phyloP scores from a whole-genome alignment of 2,888 invertebrate species.

The Microplitis deprimator region DNA sequence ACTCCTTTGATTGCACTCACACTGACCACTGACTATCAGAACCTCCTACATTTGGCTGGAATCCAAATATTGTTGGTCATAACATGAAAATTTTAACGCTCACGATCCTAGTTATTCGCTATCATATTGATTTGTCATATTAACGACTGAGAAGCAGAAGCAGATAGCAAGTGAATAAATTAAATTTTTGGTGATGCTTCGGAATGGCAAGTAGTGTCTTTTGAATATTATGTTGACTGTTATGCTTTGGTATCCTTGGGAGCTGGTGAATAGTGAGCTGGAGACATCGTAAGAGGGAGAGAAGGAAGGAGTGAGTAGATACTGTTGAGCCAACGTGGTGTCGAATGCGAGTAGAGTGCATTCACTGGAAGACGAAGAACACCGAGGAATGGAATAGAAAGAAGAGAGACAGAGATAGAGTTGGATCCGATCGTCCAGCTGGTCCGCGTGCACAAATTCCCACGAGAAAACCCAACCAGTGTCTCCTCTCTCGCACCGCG shows the following conservation, averaged over 20 bases:
- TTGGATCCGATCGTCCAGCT: slow-evolving; percentile 37
- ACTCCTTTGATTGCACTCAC: slow-evolving; percentile 29
- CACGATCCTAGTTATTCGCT: slow-evolving; percentile 58
- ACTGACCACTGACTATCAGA: slow-evolving; percentile 46
- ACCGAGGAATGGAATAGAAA: background rate
- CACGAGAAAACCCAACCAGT: slow-evolving; percentile 38
- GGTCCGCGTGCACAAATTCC: slow-evolving; percentile 47
- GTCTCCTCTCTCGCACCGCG: background rate
- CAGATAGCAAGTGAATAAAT: slow-evolving; percentile 35
- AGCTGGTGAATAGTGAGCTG: too few relatives aligned
- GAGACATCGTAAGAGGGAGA: slow-evolving; percentile 16
- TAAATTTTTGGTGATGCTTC: background rate
- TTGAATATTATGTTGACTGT: too few relatives aligned
- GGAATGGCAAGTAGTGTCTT: slow-evolving; percentile 1
- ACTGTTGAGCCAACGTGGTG: slow-evolving; percentile 46
- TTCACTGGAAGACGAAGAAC: background rate
- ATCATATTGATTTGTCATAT: slow-evolving; percentile 57
- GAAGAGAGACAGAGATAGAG: slow-evolving; percentile 49
- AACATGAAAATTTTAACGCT: slow-evolving; percentile 65
- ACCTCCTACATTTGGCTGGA: slow-evolving; percentile 60
- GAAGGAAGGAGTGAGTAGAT: slow-evolving; percentile 42
- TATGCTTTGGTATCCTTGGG: too few relatives aligned
- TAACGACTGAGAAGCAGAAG: slow-evolving; percentile 10
- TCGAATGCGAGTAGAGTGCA: too few relatives aligned
- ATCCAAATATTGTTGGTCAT: slow-evolving; percentile 61